Conservation (phyloP, 2,888 invertebrate genomes). For the Cerastis leucographa region DNA sequence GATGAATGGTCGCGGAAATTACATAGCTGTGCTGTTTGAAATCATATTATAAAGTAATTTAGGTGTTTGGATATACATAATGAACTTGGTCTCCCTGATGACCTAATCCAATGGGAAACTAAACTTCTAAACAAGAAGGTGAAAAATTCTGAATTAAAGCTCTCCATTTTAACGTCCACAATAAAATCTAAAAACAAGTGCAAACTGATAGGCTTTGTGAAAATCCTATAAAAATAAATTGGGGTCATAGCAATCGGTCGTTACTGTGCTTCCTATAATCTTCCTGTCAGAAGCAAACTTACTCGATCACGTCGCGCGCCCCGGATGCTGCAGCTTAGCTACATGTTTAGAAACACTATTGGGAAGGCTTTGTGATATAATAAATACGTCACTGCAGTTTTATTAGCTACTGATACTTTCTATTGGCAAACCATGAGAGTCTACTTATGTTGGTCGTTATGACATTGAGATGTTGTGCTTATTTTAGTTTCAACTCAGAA, state of each 20-base stretch:
- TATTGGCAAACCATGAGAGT: slow-evolving; percentile 5
- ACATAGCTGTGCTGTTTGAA: slow-evolving; percentile 5
- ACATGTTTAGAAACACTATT: slow-evolving; percentile 65
- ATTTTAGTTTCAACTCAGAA: background rate
- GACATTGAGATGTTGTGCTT: background rate
- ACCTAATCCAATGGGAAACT: background rate
- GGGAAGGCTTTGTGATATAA: slow-evolving; percentile 44
- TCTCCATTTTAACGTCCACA: slow-evolving; percentile 3
- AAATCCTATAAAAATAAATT: slow-evolving; percentile 63
- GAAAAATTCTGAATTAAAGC: background rate
- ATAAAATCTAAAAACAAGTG: slow-evolving; percentile 18
- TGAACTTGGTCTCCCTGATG: background rate
- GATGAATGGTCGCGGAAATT: slow-evolving; percentile 30
- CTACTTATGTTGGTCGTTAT: slow-evolving; percentile 12
- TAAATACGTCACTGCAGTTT: slow-evolving; percentile 42
- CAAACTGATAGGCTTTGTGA: slow-evolving; percentile 12
- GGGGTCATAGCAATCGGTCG: slow-evolving; percentile 78
- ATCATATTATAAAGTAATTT: slow-evolving; percentile 11
- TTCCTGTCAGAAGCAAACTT: slow-evolving; percentile 83
- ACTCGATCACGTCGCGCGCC: slow-evolving; percentile 69
- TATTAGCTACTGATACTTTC: slow-evolving; percentile 33
- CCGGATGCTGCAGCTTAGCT: slow-evolving; percentile 70
- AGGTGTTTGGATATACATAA: background rate
- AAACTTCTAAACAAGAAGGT: background rate
- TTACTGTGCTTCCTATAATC: slow-evolving; percentile 82